phyloP scores from a whole-genome alignment of 2,797 vertebrate genomes.

The Tapirus indicus region DNA sequence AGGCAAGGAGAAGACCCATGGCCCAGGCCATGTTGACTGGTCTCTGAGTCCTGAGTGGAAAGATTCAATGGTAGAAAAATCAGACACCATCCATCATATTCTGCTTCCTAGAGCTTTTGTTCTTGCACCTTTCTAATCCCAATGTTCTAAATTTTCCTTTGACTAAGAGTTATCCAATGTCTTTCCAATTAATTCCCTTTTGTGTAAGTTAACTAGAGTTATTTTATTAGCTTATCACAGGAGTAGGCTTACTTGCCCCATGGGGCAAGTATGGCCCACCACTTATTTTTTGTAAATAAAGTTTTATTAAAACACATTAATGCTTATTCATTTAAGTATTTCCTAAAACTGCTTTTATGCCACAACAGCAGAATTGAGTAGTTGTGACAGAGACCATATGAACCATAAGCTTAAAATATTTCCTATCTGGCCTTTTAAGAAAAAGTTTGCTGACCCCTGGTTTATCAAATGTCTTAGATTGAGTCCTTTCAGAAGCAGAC shows the following conservation, averaged over 20 bases:
- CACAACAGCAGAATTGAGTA: neutral
- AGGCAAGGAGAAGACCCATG: neutral
- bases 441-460: neutral
- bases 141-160: constrained; percentile 30
- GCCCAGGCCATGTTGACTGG: neutral
- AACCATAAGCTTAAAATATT: neutral
- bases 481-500: neutral
- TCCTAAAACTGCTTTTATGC: neutral
- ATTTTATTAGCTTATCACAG: neutral
- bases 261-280: neutral
- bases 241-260: neutral
- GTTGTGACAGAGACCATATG: neutral
- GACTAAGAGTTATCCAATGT: neutral
- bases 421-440: neutral
- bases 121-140: neutral
- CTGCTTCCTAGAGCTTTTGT: neutral
- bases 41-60: neutral
- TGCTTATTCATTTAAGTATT: neutral
- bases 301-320: neutral
- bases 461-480: neutral
- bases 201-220: neutral
- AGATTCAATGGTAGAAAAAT: neutral
- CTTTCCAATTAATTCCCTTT: neutral
- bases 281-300: neutral
- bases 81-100: neutral